Percentiles rank a stretch among this genome's conserved stretches.
Evolutionary conservation across 2,888 invertebrate genomes (phyloP).

Genomic region (Agelastica alni): DNA sequence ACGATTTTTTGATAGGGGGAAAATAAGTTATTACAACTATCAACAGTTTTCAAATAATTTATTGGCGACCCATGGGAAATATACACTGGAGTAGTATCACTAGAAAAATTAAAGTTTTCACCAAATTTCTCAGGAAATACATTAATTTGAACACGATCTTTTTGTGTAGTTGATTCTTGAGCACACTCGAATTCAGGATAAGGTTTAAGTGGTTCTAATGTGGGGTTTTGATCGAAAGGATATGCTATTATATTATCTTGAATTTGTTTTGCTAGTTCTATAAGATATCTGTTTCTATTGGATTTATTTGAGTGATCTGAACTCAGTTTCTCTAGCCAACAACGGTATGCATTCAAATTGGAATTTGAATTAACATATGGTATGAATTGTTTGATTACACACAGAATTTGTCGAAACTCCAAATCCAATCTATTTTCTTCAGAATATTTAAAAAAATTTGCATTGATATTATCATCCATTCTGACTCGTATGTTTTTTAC

Average conservation of each 20-base stretch:
- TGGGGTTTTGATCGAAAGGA: slow-evolving; percentile 42
- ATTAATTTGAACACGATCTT: background rate
- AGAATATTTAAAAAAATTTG: slow-evolving; percentile 1
- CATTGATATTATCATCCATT: slow-evolving; percentile 17
- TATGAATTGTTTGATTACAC: slow-evolving; percentile 40
- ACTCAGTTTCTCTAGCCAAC: slow-evolving; percentile 44
- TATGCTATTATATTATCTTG: slow-evolving; percentile 34
- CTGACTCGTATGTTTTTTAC: slow-evolving; percentile 6
- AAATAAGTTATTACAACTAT: background rate
- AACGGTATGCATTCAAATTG: slow-evolving; percentile 37
- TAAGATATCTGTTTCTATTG: slow-evolving; percentile 37
- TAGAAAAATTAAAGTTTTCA: no score
- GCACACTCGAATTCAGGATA: slow-evolving; percentile 14
- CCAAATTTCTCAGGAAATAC: no score
- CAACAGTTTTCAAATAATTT: background rate
- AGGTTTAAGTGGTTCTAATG: slow-evolving; percentile 25
- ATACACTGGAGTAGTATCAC: no score
- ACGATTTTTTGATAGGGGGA: background rate
- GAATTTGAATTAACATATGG: slow-evolving; percentile 39
- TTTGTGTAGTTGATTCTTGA: background rate
- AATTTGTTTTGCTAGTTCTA: slow-evolving; percentile 42
- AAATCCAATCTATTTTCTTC: slow-evolving; percentile 33
- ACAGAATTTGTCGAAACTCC: slow-evolving; percentile 42
- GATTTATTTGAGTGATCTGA: slow-evolving; percentile 30
- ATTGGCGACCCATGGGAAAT: no score